Percentiles rank a stretch among this genome's conserved stretches.
Conservation (phyloP, 1,140 invertebrate genomes). For the Liolophura sinensis region DNA sequence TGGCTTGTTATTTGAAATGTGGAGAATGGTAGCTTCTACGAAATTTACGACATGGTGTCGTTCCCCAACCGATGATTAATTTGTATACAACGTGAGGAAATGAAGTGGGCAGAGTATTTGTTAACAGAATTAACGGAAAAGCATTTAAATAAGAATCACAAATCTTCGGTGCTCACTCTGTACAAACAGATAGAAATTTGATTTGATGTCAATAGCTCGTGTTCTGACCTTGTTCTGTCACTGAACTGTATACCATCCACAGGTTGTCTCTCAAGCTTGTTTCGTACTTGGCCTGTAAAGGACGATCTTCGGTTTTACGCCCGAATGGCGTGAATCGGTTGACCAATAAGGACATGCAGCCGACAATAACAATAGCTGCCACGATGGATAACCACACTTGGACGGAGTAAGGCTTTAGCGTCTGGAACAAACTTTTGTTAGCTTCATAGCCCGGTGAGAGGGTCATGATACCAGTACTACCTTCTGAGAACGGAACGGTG, state of each 20-base stretch:
- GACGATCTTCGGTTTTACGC: not conserved
- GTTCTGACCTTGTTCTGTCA: slow-evolving; percentile 30
- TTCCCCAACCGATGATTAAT: too few species aligned
- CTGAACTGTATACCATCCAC: slow-evolving; percentile 28
- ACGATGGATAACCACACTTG: slow-evolving; percentile 27
- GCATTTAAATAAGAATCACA: too few species aligned
- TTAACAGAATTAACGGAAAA: too few species aligned
- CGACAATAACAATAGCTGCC: slow-evolving; percentile 17
- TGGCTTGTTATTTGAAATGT: too few species aligned
- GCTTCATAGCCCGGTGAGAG: slow-evolving; percentile 20
- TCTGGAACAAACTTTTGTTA: slow-evolving; percentile 58
- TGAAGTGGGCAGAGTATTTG: too few species aligned
- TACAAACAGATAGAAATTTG: too few species aligned
- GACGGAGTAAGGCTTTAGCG: slow-evolving; percentile 27
- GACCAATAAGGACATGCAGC: slow-evolving; percentile 23
- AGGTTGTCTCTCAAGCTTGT: slow-evolving; percentile 12
- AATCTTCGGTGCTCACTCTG: too few species aligned
- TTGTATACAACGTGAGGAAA: too few species aligned
- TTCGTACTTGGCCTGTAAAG: not conserved
- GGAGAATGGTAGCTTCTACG: too few species aligned
- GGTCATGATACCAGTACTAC: slow-evolving; percentile 35
- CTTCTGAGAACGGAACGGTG: slow-evolving; percentile 33
- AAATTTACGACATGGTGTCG: too few species aligned
- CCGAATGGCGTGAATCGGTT: slow-evolving; percentile 25
- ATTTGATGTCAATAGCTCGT: slow-evolving; percentile 1